Evolutionary conservation across 2,888 invertebrate species (phyloP).

Genomic region (Lobophora halterata): DNA sequence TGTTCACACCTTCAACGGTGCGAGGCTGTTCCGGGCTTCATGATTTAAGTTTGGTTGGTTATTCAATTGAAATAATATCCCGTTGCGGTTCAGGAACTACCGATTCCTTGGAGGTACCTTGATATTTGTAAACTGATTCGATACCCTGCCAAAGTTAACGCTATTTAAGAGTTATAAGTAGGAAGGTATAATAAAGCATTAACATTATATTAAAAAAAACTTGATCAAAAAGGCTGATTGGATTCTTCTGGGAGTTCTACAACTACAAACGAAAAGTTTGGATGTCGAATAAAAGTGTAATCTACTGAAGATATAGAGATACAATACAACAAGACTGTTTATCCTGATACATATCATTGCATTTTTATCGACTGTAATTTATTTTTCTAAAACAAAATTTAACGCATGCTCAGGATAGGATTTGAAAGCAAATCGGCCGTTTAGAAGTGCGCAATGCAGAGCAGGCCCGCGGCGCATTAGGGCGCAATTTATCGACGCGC

Average conservation of each 20-base stretch:
- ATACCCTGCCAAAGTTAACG: too few species aligned
- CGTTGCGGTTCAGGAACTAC: constrained; percentile 2
- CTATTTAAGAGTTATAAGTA: too few species aligned
- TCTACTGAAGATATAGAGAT: too few species aligned
- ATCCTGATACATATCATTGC: too few species aligned
- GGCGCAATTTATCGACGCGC: constrained; percentile 60
- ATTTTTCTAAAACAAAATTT: neutral
- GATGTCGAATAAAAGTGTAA: too few species aligned
- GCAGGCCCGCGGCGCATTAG: constrained; percentile 58
- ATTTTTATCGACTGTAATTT: neutral
- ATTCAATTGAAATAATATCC: constrained; percentile 6
- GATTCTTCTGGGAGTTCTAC: too few species aligned
- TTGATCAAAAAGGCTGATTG: too few species aligned
- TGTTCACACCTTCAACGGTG: constrained; percentile 63
- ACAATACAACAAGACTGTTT: too few species aligned
- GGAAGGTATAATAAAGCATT: too few species aligned
- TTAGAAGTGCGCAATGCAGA: constrained; percentile 54
- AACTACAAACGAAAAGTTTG: too few species aligned
- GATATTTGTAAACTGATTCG: too few species aligned
- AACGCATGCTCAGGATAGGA: constrained; percentile 16
- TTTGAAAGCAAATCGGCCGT: constrained; percentile 17
- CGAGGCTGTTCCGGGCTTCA: constrained; percentile 20
- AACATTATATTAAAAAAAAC: too few species aligned
- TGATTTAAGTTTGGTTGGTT: constrained; percentile 18
- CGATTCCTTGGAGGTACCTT: constrained; percentile 1